These are phyloP conservation scores for Apodemus sylvaticus DNA, from an alignment of 2,113 vertebrate genomes.

Conservation along the genomic window DNA sequence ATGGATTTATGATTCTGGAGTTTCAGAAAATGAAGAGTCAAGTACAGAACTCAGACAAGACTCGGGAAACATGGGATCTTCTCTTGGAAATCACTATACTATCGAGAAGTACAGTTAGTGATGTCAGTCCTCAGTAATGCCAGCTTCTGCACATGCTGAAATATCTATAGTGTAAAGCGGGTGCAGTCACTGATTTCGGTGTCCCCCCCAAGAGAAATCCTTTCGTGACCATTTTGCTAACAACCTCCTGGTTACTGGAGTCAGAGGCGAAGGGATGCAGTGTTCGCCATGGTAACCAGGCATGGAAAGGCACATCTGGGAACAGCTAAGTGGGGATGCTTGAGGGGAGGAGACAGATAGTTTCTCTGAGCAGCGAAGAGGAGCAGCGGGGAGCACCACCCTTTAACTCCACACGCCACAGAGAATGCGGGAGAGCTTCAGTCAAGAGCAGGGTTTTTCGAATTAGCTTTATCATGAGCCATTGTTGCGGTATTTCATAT, in stretches of 20 bases:
- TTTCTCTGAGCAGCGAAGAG: not conserved
- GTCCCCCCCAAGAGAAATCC: not conserved
- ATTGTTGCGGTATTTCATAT: not conserved
- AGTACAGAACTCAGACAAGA: not conserved
- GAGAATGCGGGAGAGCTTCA: fast-evolving
- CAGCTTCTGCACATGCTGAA: not conserved
- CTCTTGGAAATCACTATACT: not conserved
- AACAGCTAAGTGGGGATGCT: not conserved
- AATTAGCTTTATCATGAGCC: not conserved
- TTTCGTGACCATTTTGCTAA: not conserved
- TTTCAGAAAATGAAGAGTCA: not conserved
- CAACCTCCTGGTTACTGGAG: not conserved
- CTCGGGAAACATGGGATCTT: not conserved
- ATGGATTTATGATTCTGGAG: not conserved
- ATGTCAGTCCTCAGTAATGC: conserved; percentile 26
- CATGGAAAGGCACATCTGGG: not conserved
- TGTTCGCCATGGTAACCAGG: conserved; percentile 66
- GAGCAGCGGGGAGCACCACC: fast-evolving
- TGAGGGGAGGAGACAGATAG: not conserved
- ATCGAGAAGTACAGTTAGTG: not conserved
- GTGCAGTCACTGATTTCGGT: not conserved
- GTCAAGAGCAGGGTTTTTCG: not conserved
- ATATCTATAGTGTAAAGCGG: not conserved
- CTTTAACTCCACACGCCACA: not conserved
- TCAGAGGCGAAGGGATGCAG: not conserved